Evolutionary conservation across 1,140 invertebrate species (phyloP), one percentile per base, ranked within the genome.

Genomic region (Drosophila sulfurigaster): DNA sequence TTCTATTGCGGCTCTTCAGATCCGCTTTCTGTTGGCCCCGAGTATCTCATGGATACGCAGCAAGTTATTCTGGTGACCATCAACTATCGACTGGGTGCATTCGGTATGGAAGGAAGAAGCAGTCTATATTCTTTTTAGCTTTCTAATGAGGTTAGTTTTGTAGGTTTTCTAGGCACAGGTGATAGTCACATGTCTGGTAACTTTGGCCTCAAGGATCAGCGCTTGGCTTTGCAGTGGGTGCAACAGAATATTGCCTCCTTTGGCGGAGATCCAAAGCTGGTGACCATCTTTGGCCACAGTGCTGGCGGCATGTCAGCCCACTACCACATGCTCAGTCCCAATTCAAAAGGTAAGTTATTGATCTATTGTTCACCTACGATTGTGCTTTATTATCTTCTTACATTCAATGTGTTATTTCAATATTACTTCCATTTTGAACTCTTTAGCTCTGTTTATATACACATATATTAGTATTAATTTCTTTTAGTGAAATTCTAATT

Each of bases 211-310:
- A 93, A 93, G 58, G 92, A 93, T 79, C 92, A 93, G 56, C 71
- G 76, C 1, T 20, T 90, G 64, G 90, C 80, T 0, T 48, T 91
- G 5, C 78, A 81, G 60, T 91, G 90, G 90, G 58, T 91, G n/a
- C 74, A 91, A 28, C 32, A 72, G 32, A 54, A 91, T 5, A 90
- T 91, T 5, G 46, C 54, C 0, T 20, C 62, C 13, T 98, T 98
- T 86, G 96, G 96, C 16, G 97, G 96, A 0, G 94, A 96, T 92
- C 94, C 95, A 0, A 85, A 95, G 2, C 94, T 94, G 75, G 94
- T 98, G 0, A 97, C 97, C 0, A 91, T 98, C n/a, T 95, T 97
- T 77, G 97, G 97, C 0, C 94, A 96, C 70, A 94, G 93, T 58
- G 95, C 95, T 1, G 96, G 96, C 1, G 94, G 93, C 3, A 93